A percentile compares a stretch with the other conserved stretches of the same genome.
Evolutionary conservation across 1,140 invertebrate species (phyloP).

Genomic region (Heliconius congener): DNA sequence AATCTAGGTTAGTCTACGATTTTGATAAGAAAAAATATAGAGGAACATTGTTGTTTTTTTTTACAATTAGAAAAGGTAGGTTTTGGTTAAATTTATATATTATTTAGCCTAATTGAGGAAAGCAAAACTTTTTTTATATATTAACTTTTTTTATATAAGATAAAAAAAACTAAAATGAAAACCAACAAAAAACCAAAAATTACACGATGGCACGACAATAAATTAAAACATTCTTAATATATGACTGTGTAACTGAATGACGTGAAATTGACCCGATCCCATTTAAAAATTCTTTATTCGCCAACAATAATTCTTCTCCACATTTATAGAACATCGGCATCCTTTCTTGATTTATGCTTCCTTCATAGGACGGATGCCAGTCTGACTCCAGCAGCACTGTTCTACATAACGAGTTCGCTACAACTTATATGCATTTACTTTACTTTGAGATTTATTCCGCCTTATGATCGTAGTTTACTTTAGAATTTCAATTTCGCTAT

Average conservation of each 20-base stretch:
- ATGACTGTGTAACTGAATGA: neutral
- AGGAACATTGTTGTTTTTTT: too few species aligned
- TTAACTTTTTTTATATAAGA: too few species aligned
- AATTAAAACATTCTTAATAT: neutral
- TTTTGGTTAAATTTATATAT: too few species aligned
- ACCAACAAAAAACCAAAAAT: too few species aligned
- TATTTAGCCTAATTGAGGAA: too few species aligned
- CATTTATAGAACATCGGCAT: slow-evolving; percentile 12
- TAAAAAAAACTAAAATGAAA: too few species aligned
- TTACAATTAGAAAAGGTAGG: too few species aligned
- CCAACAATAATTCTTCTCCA: neutral
- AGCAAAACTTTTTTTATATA: too few species aligned
- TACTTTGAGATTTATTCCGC: neutral
- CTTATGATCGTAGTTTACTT: slow-evolving; percentile 8
- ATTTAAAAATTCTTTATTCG: neutral
- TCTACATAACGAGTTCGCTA: slow-evolving; percentile 4
- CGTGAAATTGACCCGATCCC: neutral
- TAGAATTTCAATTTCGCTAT: slow-evolving; percentile 3
- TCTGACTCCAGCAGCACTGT: neutral
- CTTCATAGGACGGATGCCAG: slow-evolving; percentile 33
- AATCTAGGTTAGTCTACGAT: neutral
- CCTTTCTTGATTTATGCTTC: slow-evolving; percentile 38
- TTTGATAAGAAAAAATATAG: neutral
- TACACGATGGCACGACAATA: too few species aligned
- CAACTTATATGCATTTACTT: neutral